Conservation (phyloP, 2,797 vertebrate species). For the Crenuchus spilurus region DNA sequence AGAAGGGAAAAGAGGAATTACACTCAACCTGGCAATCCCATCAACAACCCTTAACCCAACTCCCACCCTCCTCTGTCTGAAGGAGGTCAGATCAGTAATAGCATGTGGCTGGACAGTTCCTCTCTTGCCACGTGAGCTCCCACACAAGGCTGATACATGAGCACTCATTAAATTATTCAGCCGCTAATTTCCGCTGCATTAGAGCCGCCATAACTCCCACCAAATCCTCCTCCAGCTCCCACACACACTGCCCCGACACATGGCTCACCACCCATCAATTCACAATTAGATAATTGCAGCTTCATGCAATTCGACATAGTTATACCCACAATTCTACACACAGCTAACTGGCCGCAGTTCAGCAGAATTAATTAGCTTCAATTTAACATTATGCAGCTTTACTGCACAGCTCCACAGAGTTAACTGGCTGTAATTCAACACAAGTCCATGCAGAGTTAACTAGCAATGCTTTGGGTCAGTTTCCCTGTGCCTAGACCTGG, state of each 20-base stretch:
- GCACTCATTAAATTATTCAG: conserved; percentile 94
- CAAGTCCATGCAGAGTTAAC: neutral
- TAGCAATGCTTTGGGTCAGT: too few species aligned
- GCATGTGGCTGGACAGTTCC: neutral
- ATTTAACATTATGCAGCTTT: too few species aligned
- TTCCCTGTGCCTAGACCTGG: too few species aligned
- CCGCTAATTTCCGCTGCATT: conserved; percentile 87
- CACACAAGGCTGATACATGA: conserved; percentile 84
- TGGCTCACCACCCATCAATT: neutral
- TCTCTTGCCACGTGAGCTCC: conserved; percentile 16
- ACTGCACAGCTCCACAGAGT: neutral
- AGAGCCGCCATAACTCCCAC: conserved; percentile 71
- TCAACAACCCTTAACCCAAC: neutral
- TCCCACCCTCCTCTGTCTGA: neutral
- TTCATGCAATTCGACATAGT: neutral
- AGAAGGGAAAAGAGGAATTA: conserved; percentile 9
- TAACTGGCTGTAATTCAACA: neutral
- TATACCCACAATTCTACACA: neutral
- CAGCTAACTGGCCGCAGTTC: neutral
- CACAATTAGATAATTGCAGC: neutral
- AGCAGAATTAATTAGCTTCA: too few species aligned
- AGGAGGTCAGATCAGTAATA: neutral
- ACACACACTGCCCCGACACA: neutral
- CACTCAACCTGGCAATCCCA: neutral
- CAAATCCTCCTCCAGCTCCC: neutral